Base-by-base conservation (phyloP, 2,888 invertebrate species). In the Spodoptera exigua region DNA sequence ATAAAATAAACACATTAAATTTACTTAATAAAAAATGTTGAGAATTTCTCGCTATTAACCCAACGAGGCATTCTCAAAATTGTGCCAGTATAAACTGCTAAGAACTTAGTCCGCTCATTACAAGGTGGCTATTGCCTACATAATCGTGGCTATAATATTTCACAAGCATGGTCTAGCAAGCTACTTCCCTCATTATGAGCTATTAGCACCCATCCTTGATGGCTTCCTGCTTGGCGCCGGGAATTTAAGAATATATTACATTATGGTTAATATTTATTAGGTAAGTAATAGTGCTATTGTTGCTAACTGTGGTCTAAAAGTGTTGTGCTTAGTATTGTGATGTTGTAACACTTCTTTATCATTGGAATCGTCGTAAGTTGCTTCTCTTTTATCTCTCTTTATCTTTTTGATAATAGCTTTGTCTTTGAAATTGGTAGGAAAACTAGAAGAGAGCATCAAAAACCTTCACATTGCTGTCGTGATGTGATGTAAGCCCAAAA, bases 151-250 rank as follows among this genome's bases (percentile, higher is more conserved):
- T 13, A 47, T 41, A 41, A n/a, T 58, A 66, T 51, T 56, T 59
- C 60, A 74, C 74, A 69, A 27, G 60, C 68, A 54, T 64, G 41
- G 55, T 67, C 71, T 67, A 72, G 66, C 68, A 53, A 63, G 55
- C 74, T 45, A 76, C 79, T 76, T 80, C 78, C 81, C 77, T 76
- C 61, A 79, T 80, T 81, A 81, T 61, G 43, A 32, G 67, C 72
- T 67, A 77, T 66, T 67, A 63, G 46, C 63, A 67, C 51, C 43
- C 51, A 46, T 4, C 37, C 21, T 36, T 44, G 44, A 32, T 40
- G 27, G 52, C 43, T 56, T 60, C 61, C 56, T 60, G 55, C 39
- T 27, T 27, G 27, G 27, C 27, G 27, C 27, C 27, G 27, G 27
- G 27, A 27, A 27, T 27, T 5, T 27, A 27, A 27, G 27, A 27